Base-by-base conservation (phyloP, 2,888 invertebrate genomes). In the Ichneumoninae sp. region DNA sequence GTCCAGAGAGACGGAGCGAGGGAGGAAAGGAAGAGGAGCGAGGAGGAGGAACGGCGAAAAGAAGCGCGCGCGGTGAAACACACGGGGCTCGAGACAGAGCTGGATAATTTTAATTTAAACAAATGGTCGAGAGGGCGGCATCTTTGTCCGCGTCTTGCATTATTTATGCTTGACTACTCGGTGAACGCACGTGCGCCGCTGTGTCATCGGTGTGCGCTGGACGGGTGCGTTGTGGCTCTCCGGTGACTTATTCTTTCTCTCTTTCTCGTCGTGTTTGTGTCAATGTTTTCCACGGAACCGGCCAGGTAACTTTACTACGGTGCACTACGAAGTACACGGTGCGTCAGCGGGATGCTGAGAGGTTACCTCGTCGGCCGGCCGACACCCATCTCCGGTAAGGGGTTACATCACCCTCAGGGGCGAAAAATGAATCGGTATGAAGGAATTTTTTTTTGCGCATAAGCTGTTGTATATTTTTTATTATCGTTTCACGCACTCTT, bases 31-130 rank as follows among this genome's bases (percentile, higher is more conserved):
- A 87, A 83, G 83, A 79, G 73, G 75, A 71, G 70, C 44, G 40
- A 76, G 22, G 69, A 7, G 70, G 65, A 36, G 19, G 33, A 65
- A 33, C 26, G 10, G 47, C 47, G 73, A 33, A 57, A 66, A 47
- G 75, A 81, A 77, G 70, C 68, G 33, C 69, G 75, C 54, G 57
- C 71, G 71, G 71, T 22, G 63, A 78, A 69, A 79, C 69, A 71
- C 65, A 71, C 74, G 70, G 81, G 68, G 52, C 74, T 74, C 78
- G 73, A 73, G 81, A 63, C 63, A 76, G 85, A 83, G 79, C 71
- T 77, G 90, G 91, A 93, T 93, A 92, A 93, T 93, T 93, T 93
- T 93, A 93, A 93, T 94, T 93, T 92, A 93, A 94, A 94, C 93
- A 93, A 94, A 93, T 93, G 93, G 92, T 91, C 91, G 90, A 88